Evolutionary conservation across 1,140 invertebrate species (phyloP).

Genomic region (Caenorhabditis inopinata): DNA sequence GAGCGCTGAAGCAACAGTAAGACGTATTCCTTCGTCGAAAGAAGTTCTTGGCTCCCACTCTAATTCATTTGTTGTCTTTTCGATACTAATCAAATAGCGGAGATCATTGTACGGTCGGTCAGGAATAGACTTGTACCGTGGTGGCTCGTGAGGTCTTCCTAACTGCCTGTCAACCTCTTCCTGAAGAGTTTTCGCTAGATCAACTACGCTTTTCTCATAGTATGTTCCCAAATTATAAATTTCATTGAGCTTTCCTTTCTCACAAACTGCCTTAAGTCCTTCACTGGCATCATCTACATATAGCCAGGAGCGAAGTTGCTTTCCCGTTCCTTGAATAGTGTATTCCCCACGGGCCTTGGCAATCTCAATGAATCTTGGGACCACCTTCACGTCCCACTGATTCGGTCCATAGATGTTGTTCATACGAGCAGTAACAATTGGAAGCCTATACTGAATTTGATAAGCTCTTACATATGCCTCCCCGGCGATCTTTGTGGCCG

Average conservation of each 20-base stretch:
- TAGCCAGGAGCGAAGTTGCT: slow-evolving; percentile 59
- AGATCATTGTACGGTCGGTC: slow-evolving; percentile 67
- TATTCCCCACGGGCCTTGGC: slow-evolving; percentile 61
- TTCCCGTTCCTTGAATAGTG: slow-evolving; percentile 64
- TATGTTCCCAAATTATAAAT: slow-evolving; percentile 67
- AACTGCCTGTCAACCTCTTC: slow-evolving; percentile 54
- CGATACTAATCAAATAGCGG: slow-evolving; percentile 65
- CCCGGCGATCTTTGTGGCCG: slow-evolving; percentile 65
- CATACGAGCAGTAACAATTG: slow-evolving; percentile 66
- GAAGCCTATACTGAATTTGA: slow-evolving; percentile 54
- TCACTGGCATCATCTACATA: slow-evolving; percentile 66
- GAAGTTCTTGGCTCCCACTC: slow-evolving; percentile 63
- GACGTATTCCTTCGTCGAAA: slow-evolving; percentile 64
- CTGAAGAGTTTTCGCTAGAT: slow-evolving; percentile 55
- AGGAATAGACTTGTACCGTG: slow-evolving; percentile 57
- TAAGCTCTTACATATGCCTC: slow-evolving; percentile 58
- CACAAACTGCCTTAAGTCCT: slow-evolving; percentile 64
- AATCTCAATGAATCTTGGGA: slow-evolving; percentile 66
- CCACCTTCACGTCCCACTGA: slow-evolving; percentile 66
- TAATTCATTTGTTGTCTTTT: slow-evolving; percentile 62
- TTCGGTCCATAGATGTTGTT: slow-evolving; percentile 68
- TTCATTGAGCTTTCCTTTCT: slow-evolving; percentile 63
- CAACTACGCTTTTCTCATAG: slow-evolving; percentile 61
- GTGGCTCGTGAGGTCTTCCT: slow-evolving; percentile 44
- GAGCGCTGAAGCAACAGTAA: slow-evolving; percentile 59